Evolutionary conservation across 2,113 vertebrate genomes (phyloP).

Genomic region (Cynocephalus volans): DNA sequence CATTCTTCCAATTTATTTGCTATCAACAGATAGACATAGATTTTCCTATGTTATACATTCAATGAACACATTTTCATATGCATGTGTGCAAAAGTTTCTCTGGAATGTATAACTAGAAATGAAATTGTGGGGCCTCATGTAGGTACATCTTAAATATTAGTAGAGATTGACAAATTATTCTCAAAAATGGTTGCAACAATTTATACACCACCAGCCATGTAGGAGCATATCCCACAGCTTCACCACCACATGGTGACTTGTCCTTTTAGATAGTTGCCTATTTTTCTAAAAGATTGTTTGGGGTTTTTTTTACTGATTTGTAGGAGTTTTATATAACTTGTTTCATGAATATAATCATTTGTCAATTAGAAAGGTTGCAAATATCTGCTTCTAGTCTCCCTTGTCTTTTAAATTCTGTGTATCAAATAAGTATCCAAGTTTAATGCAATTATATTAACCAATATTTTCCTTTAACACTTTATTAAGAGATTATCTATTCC

Average conservation of each 20-base stretch:
- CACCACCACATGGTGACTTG: too few relatives aligned
- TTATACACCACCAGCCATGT: too few relatives aligned
- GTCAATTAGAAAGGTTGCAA: background rate
- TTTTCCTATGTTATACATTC: conserved; percentile 32
- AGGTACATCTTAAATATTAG: background rate
- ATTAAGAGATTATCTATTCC: background rate
- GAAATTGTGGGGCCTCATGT: background rate
- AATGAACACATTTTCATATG: background rate
- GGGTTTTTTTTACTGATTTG: background rate
- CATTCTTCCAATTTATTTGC: conserved; percentile 31
- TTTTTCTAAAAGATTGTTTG: background rate
- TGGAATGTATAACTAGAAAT: background rate
- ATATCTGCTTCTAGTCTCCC: background rate
- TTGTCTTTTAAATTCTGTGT: conserved; percentile 29
- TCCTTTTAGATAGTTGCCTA: background rate
- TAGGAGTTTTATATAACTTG: background rate
- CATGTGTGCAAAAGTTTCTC: background rate
- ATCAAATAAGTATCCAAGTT: conserved; percentile 17
- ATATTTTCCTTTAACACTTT: background rate
- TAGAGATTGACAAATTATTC: background rate
- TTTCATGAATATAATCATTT: background rate
- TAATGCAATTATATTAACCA: background rate
- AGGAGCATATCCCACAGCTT: background rate
- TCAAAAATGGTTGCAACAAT: background rate
- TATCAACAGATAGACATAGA: background rate